Conservation (phyloP, 2,797 vertebrate species). For the Cossypha polioptera region DNA sequence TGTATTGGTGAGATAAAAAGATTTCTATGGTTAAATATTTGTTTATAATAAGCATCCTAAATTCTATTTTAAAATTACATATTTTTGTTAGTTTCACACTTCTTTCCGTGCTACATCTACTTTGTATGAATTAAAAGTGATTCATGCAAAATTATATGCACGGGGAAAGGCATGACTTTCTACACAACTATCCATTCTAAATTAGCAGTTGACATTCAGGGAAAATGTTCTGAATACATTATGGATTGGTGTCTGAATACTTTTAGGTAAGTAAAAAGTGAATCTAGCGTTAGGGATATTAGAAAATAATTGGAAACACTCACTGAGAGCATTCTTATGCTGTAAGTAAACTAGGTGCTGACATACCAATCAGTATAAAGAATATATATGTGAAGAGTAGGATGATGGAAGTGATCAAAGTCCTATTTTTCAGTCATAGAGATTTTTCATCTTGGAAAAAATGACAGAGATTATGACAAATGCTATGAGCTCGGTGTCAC, state of each 20-base stretch:
- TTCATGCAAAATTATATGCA: background rate
- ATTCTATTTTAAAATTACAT: background rate
- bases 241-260: background rate
- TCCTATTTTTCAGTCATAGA: background rate
- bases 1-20: background rate
- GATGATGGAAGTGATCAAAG: background rate
- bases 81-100: background rate
- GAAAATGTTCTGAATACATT: background rate
- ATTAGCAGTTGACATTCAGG: background rate
- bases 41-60: background rate
- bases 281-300: background rate
- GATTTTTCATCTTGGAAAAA: background rate
- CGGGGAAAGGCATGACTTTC: rapidly evolving
- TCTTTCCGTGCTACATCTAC: background rate
- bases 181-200: background rate
- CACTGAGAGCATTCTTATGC: background rate
- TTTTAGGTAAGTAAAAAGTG: background rate
- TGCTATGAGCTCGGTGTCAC: background rate
- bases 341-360: background rate
- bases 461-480: background rate
- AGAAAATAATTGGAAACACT: background rate
- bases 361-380: background rate
- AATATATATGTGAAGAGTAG: background rate
- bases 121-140: background rate
- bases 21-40: background rate